Base-by-base conservation (phyloP, 2,888 invertebrate species). In the Cistogaster globosa region DNA sequence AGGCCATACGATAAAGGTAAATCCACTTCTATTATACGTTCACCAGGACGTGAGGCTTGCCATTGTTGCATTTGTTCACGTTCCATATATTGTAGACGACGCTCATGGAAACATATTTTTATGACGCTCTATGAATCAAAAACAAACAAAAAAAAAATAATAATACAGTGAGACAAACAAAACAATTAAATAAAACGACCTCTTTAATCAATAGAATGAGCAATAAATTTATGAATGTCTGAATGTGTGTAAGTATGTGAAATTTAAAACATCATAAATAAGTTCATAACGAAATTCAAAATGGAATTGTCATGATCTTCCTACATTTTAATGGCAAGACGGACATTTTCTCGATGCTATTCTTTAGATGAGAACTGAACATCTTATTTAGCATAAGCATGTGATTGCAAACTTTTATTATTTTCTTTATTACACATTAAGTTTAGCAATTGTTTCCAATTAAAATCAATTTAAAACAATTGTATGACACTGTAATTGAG, bases 31-130 rank as follows among this genome's bases (percentile, higher is more conserved):
- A 99, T 94, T 87, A 99, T 97, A 88, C 98, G 94, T 92, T 98
- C 98, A 7, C 97, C 97, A 2, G 98, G 98, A 84, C 98, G 94
- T 79, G 97, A 96, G 65, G 95, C 95, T 92, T 97, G 97, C 99
- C 99, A 99, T 89, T 96, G 95, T 8, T 96, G 94, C 93, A 99
- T 97, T 93, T 98, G 98, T 89, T 99, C 98, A 78, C 96, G 95
- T 93, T 98, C 98, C 94, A 97, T 98, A 91, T 97, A 99, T 92
- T 98, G 99, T 77, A 99, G 94, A 0, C 98, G 95, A 68, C 98
- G 95, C 93, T 99, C 99, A 93, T 99, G 98, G 93, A 99, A 99
- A 90, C 98, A 97, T 78, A 99, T 97, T 88, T 97, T 96, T 87
- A 98, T 96, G 16, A 97, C 94, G 87, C 97, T 97, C 97, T 92